Conservation (phyloP, 1,140 invertebrate genomes). For the Drosophila malerkotliana region DNA sequence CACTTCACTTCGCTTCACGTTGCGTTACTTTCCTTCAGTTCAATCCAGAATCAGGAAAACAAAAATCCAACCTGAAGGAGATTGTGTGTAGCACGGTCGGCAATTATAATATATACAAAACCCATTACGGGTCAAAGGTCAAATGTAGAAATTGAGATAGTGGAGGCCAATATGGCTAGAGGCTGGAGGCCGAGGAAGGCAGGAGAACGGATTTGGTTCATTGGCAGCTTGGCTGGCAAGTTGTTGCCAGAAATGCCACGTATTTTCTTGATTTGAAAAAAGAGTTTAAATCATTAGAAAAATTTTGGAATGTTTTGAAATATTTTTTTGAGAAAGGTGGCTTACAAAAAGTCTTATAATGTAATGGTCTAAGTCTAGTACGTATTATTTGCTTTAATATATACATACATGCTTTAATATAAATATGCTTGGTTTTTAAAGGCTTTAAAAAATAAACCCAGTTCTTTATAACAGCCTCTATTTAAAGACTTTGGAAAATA, state of each 20-base stretch:
- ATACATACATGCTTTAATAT: too few relatives aligned
- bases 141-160: constrained; percentile 56
- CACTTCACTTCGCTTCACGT: not conserved
- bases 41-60: not conserved
- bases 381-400: too few relatives aligned
- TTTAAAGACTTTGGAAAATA: too few relatives aligned
- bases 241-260: constrained; percentile 13
- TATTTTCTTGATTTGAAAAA: too few relatives aligned
- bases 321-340: too few relatives aligned
- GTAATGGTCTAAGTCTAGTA: too few relatives aligned
- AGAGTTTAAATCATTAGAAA: too few relatives aligned
- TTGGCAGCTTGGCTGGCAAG: constrained; percentile 73
- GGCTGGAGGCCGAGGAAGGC: constrained; percentile 25
- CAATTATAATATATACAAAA: constrained; percentile 65
- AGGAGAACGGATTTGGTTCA: constrained; percentile 56
- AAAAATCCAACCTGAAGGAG: constrained; percentile 7
- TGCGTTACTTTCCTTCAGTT: not conserved
- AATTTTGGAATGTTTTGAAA: too few relatives aligned
- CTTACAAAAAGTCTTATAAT: too few relatives aligned
- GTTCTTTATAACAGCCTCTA: too few relatives aligned
- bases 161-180: constrained; percentile 1
- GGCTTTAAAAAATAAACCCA: too few relatives aligned
- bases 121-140: constrained; percentile 48
- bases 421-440: too few relatives aligned
- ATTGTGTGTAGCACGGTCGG: constrained; percentile 57